Evolutionary conservation across 2,113 vertebrate genomes (phyloP).

Genomic region (Cavia aperea): DNA sequence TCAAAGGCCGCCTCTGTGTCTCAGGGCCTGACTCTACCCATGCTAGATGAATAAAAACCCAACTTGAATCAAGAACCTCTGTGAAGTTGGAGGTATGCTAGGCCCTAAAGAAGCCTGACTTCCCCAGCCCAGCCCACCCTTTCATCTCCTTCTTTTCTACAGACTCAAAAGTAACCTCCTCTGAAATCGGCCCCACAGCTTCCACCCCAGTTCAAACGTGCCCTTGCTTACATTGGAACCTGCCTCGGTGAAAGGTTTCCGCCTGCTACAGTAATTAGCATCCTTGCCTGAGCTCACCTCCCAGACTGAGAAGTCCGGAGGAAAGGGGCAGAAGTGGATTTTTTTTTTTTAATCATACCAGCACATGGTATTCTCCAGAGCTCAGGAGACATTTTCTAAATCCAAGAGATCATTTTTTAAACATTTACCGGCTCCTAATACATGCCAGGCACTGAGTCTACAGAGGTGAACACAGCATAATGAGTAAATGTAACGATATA

Average conservation of each 20-base stretch:
- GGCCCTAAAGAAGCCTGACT: background rate
- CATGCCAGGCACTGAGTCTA: background rate
- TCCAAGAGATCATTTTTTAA: background rate
- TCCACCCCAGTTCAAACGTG: background rate
- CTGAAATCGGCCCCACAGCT: background rate
- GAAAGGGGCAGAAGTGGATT: background rate
- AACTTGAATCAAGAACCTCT: background rate
- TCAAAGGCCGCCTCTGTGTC: background rate
- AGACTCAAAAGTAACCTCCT: background rate
- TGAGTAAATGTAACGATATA: background rate
- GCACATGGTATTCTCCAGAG: background rate
- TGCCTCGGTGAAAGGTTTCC: background rate
- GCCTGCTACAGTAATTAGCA: background rate
- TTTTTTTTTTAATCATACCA: background rate
- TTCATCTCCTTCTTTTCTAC: background rate
- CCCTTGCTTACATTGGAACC: background rate
- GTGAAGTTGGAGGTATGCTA: background rate
- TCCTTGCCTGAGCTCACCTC: background rate
- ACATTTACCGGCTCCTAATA: background rate
- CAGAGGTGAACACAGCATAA: background rate
- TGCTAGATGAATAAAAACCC: background rate
- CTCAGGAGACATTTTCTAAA: slow-evolving; percentile 15
- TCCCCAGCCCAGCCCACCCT: background rate
- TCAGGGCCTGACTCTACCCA: background rate
- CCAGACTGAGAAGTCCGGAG: background rate